A percentile compares a stretch with the other conserved stretches of the same genome.
These are phyloP conservation scores for Perognathus longimembris DNA, from an alignment of 2,113 vertebrate species.

Conservation along the genomic window DNA sequence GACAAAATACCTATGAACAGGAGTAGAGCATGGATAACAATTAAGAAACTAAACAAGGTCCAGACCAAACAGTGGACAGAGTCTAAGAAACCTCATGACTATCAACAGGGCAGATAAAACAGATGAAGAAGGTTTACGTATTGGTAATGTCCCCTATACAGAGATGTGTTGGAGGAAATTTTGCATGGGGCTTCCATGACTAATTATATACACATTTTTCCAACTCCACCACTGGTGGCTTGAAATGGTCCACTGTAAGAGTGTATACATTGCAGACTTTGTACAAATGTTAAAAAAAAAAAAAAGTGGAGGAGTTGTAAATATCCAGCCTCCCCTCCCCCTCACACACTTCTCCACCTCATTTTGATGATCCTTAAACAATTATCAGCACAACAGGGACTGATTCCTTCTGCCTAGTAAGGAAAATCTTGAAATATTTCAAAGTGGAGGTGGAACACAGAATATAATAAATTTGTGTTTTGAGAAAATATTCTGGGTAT, in stretches of 20 bases:
- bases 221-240: background rate
- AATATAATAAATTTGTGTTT: background rate
- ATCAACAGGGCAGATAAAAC: background rate
- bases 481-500: background rate
- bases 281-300: background rate
- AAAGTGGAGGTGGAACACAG: background rate
- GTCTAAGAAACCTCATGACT: background rate
- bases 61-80: background rate
- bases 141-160: background rate
- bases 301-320: background rate
- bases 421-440: background rate
- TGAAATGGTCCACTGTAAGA: background rate
- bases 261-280: background rate
- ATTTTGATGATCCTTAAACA: background rate
- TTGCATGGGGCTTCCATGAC: background rate
- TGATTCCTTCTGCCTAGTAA: background rate
- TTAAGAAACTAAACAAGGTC: background rate
- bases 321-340: background rate
- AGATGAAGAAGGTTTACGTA: background rate
- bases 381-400: background rate
- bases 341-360: fast-evolving
- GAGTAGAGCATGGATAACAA: background rate
- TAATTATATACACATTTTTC: background rate
- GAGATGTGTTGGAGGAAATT: no score
- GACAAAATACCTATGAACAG: background rate